phyloP scores from a whole-genome alignment of 2,888 invertebrate genomes.

The Caenorhabditis becei region DNA sequence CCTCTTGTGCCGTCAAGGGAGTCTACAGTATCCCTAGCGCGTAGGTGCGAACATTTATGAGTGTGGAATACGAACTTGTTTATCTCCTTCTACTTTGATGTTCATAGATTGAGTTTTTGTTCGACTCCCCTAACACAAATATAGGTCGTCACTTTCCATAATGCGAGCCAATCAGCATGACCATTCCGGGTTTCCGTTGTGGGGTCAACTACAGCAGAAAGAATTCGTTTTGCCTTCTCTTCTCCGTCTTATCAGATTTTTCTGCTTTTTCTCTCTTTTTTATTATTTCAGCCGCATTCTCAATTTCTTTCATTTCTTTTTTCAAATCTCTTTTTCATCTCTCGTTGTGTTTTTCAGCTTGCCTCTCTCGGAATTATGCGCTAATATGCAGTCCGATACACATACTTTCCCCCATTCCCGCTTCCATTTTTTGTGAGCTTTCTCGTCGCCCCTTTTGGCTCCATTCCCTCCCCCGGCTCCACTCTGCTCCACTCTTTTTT shows the following conservation, averaged over 20 bases:
- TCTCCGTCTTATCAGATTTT: conserved; percentile 6
- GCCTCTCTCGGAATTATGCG: conserved; percentile 16
- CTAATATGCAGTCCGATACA: conserved; percentile 30
- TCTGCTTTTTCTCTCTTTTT: conserved; percentile 11
- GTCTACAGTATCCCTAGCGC: too few relatives aligned
- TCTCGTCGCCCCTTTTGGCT: conserved; percentile 17
- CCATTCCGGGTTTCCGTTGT: conserved; percentile 5
- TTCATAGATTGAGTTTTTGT: conserved; percentile 24
- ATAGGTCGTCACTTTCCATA: conserved; percentile 27
- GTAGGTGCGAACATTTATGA: too few relatives aligned
- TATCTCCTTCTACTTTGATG: not conserved
- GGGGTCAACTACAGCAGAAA: not conserved
- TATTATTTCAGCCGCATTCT: not conserved
- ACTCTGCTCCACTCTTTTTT: conserved; percentile 20
- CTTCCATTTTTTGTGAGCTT: conserved; percentile 14
- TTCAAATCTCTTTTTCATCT: conserved; percentile 7
- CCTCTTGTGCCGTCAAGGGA: not conserved
- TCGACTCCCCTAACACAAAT: conserved; percentile 26
- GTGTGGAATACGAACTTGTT: too few relatives aligned
- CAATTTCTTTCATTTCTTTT: not conserved
- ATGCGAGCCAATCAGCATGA: conserved; percentile 43
- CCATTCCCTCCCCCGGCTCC: not conserved
- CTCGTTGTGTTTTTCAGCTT: conserved; percentile 24
- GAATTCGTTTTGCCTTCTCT: not conserved
- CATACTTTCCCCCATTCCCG: conserved; percentile 12